Evolutionary conservation across 2,113 vertebrate genomes (phyloP), one percentile per base, ranked within the genome.

Genomic region (Tragelaphus scriptus): DNA sequence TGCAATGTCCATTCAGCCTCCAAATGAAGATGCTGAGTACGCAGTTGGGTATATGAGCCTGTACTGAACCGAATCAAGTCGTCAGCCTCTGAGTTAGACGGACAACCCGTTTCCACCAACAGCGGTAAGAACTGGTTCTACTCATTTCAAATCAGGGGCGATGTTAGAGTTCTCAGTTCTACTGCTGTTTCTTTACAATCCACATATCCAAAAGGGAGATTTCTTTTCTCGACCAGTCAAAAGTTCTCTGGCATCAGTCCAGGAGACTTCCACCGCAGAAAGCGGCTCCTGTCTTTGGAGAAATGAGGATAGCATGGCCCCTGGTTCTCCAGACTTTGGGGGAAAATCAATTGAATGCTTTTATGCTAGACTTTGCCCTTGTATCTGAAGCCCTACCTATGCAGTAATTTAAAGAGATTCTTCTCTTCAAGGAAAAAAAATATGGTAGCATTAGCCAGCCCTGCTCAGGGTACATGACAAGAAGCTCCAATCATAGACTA

Each of bases 401-500:
- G 92, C 23, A 32, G 49, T 79, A 95, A 97, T 91, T 97, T 95
- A 95, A 91, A 56, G 36, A 80, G 47, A 11, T 23, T 92, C 61
- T 92, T 71, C 23, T 26, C 32, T 21, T 51, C 89, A 68, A 23
- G n/a, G n/a, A 3, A 26, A 5, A 21, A 82, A 63, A 85, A 85
- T 75, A 89, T 68, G 28, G 84, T 85, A 95, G 63, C 91, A 56
- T 97, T 95, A 96, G 85, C 61, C 75, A 94, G 40, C 68, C 81
- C 77, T 53, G 55, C 88, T 93, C 49, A 61, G 93, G 85, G 75
- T 87, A 88, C 91, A 85, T 61, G 97, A 92, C 96, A 96, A 98
- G 87, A 97, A 95, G 28, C 89, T 95, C 95, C 77, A 97, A 97
- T 91, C 88, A 96, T 28, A 94, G 85, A 85, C 51, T 68, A 97